Evolutionary conservation across 2,888 invertebrate species (phyloP).

Genomic region (Xanthia icteritia): DNA sequence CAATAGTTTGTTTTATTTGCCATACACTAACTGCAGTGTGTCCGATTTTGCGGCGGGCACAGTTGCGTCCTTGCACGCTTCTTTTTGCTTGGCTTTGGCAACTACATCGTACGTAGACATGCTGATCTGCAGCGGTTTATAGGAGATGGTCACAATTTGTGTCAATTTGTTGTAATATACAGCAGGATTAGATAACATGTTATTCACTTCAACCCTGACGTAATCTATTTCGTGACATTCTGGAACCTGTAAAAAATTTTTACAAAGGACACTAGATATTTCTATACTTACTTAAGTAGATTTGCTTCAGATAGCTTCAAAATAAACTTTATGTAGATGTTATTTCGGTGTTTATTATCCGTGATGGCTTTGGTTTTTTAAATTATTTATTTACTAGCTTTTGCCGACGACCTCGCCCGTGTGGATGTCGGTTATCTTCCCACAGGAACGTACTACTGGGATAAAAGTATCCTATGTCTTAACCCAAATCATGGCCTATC

Average conservation of each 20-base stretch:
- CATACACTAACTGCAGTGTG: conserved; percentile 28
- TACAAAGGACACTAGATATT: neutral
- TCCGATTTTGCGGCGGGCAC: neutral
- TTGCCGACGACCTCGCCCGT: too few relatives aligned
- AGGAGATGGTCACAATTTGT: conserved; percentile 56
- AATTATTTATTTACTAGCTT: neutral
- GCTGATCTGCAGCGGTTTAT: conserved; percentile 55
- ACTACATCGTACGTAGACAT: conserved; percentile 57
- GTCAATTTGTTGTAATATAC: conserved; percentile 53
- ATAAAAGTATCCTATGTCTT: too few relatives aligned
- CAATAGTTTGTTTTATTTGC: neutral
- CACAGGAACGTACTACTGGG: too few relatives aligned
- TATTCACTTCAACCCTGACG: conserved; percentile 62
- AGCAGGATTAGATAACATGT: conserved; percentile 55
- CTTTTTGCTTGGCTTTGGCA: conserved; percentile 45
- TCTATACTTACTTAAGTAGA: neutral
- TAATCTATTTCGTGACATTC: conserved; percentile 52
- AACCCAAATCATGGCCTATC: too few relatives aligned
- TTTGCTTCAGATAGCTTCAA: neutral
- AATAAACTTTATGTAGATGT: neutral
- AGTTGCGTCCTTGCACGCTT: neutral
- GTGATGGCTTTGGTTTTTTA: neutral
- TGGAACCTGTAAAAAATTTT: conserved; percentile 55
- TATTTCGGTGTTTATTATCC: neutral
- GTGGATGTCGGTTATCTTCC: too few relatives aligned